Evolutionary conservation across 2,797 vertebrate genomes (phyloP), one percentile per base, ranked within the genome.

Genomic region (Champsocephalus gunnari): DNA sequence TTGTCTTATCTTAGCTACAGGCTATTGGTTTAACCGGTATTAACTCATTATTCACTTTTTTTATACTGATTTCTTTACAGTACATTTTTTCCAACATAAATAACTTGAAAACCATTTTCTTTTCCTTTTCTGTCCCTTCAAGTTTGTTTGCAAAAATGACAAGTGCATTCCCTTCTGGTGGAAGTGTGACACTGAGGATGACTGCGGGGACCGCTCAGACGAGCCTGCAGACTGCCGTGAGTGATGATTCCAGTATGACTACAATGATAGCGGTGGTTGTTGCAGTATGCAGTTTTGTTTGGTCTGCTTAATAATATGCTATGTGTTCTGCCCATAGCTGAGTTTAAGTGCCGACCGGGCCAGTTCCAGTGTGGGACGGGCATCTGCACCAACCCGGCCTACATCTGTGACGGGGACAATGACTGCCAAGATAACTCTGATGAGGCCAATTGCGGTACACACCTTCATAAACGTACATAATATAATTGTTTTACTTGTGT

Each of bases 91-190:
- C 34, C 8, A 38, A 38, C 34, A 9, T 38, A 38, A 38, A 38
- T 38, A 6, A 6, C 8, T 38, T 38, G 34, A 9, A 38, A 38
- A 38, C 34, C 2, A 17, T 2, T 0, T 1, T 1, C 6, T 5
- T 9, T 5, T 43, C 59, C 12, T 70, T 50, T 7, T 75, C 11
- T 67, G 5, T 41, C 45, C 14, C 16, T 71, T 61, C 80, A 99
- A 28, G 97, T 99, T 98, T 91, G 96, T 96, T 11, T 99, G 97
- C 87, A 98, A 96, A 89, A 98, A 97, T 12, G 97, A 98, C 87
- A 98, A 99, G 89, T 99, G 97, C 80, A 98, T 99, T 88, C 97
- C 97, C 0, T 99, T 98, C 54, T 99, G 97, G 97, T 99, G 97
- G 97, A 98, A 98, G 89, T 99, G 97, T 79, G 97, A 99, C 89